Percentiles rank a stretch among this genome's conserved stretches.
Evolutionary conservation across 92 coral and sea anemone genomes (phyloP).

Genomic region (Phenganax subtilis): DNA sequence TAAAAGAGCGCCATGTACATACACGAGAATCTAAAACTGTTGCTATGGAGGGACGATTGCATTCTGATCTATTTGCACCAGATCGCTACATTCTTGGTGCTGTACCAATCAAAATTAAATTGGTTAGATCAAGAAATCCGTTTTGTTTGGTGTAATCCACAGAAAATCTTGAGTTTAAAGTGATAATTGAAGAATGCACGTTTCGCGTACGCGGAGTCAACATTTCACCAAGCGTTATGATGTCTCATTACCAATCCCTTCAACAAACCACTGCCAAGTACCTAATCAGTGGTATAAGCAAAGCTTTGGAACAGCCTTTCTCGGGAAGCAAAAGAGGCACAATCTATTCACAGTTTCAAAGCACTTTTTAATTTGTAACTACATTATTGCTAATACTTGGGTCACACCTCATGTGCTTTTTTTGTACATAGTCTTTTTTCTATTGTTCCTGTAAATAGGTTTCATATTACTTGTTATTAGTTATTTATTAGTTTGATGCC

Average conservation of each 20-base stretch:
- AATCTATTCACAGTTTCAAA: too few species aligned
- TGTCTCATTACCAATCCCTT: slow-evolving; percentile 46
- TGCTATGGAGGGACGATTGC: slow-evolving; percentile 24
- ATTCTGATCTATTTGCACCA: slow-evolving; percentile 30
- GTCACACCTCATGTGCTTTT: too few species aligned
- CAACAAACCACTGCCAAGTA: slow-evolving; percentile 13
- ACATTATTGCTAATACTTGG: too few species aligned
- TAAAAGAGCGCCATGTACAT: slow-evolving; percentile 30
- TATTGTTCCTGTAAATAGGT: too few species aligned
- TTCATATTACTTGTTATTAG: too few species aligned
- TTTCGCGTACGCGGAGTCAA: too few species aligned
- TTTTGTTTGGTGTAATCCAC: slow-evolving; percentile 57
- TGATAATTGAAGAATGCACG: slow-evolving; percentile 56
- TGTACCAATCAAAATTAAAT: slow-evolving; percentile 50
- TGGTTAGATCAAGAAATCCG: slow-evolving; percentile 52
- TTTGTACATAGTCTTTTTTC: too few species aligned
- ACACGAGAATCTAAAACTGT: slow-evolving; percentile 12
- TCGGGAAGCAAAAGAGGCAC: too few species aligned
- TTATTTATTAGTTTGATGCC: too few species aligned
- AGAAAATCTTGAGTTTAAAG: slow-evolving; percentile 48
- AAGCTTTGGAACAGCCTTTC: too few species aligned
- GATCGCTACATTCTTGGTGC: slow-evolving; percentile 21
- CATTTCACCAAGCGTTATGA: slow-evolving; percentile 46
- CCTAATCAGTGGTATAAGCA: background rate
- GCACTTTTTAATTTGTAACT: too few species aligned